Percentiles rank a stretch among this genome's conserved stretches.
These are phyloP conservation scores for Acronicta leporina DNA, from an alignment of 2,888 invertebrate species.

Conservation along the genomic window DNA sequence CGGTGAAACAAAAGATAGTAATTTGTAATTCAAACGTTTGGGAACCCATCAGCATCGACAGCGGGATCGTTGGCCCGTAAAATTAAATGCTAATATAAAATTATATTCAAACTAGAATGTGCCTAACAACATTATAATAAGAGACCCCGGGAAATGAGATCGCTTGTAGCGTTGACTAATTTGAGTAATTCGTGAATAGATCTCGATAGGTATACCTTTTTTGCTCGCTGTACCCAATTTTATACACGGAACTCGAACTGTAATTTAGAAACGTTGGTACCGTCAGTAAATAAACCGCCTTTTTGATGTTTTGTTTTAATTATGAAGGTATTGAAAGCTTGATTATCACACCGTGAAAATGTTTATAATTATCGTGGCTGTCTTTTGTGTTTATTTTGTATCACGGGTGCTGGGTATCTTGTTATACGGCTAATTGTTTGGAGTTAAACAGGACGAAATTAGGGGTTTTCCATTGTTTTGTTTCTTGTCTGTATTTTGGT, in stretches of 20 bases:
- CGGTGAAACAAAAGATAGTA: conserved; percentile 66
- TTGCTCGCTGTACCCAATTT: conserved; percentile 62
- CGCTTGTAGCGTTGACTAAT: conserved; percentile 83
- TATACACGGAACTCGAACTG: conserved; percentile 61
- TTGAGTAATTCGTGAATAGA: conserved; percentile 71
- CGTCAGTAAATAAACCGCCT: conserved; percentile 57
- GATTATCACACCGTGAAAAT: conserved; percentile 53
- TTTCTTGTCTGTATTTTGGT: conserved; percentile 12
- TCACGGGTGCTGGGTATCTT: conserved; percentile 36
- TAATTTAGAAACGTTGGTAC: conserved; percentile 48
- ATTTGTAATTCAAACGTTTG: conserved; percentile 69
- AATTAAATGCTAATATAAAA: conserved; percentile 88
- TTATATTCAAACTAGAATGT: conserved; percentile 81
- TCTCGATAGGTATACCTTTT: conserved; percentile 60
- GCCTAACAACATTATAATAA: conserved; percentile 86
- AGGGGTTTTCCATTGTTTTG: conserved; percentile 13
- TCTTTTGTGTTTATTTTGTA: conserved; percentile 50
- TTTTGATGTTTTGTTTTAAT: conserved; percentile 61
- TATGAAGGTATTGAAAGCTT: conserved; percentile 49
- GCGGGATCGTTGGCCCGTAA: conserved; percentile 79
- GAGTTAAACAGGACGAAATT: conserved; percentile 29
- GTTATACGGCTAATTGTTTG: conserved; percentile 46
- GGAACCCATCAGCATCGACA: conserved; percentile 72
- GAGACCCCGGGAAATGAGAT: conserved; percentile 78
- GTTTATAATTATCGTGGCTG: conserved; percentile 42